phyloP scores from a whole-genome alignment of 2,888 invertebrate genomes.

The Psococerastis gibbosa region DNA sequence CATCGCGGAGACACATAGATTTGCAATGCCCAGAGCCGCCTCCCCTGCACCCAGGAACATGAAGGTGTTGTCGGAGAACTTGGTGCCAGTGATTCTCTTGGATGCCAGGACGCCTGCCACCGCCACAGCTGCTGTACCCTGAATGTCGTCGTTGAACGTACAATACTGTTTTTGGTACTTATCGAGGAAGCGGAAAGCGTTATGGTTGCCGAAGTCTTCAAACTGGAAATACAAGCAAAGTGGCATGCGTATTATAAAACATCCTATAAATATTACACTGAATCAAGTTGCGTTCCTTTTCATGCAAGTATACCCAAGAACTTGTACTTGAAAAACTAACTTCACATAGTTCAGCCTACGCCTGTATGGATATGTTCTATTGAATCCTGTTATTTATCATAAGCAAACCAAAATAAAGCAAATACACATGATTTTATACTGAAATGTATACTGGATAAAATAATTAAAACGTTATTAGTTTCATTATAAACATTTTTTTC shows the following conservation, averaged over 20 bases:
- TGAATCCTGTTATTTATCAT: too few relatives aligned
- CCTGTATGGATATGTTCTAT: too few relatives aligned
- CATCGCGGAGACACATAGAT: conserved; percentile 79
- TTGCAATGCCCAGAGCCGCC: conserved; percentile 87
- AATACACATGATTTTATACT: too few relatives aligned
- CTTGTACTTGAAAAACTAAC: too few relatives aligned
- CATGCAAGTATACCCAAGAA: not conserved
- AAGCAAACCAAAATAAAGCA: too few relatives aligned
- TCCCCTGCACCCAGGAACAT: conserved; percentile 81
- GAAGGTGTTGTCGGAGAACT: conserved; percentile 69
- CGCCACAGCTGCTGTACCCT: conserved; percentile 91
- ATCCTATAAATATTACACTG: too few relatives aligned
- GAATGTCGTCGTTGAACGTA: conserved; percentile 98
- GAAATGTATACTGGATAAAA: too few relatives aligned
- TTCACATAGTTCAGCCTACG: too few relatives aligned
- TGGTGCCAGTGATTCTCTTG: conserved; percentile 53
- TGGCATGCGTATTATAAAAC: not conserved
- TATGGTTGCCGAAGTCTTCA: conserved; percentile 94
- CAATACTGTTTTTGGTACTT: conserved; percentile 84
- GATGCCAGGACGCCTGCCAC: conserved; percentile 82
- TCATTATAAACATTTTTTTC: too few relatives aligned
- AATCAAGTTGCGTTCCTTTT: too few relatives aligned
- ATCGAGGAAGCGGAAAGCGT: conserved; percentile 86
- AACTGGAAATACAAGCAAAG: conserved; percentile 41
- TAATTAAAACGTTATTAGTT: too few relatives aligned